Conservation (phyloP, 2,888 invertebrate genomes). For the Drosophila lutescens region DNA sequence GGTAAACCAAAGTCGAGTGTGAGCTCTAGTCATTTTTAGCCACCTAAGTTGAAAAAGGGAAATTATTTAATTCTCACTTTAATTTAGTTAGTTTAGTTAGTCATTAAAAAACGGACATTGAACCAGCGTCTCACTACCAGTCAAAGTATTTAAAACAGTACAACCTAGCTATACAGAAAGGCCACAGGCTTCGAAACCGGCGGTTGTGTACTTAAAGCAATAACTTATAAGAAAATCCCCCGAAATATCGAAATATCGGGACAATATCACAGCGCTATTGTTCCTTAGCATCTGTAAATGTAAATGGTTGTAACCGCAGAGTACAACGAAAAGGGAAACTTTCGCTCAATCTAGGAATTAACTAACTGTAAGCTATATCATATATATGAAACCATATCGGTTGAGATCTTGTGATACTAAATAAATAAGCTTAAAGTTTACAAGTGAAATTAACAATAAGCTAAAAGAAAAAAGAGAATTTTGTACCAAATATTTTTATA, state of each 20-base stretch:
- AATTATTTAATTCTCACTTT: slow-evolving; percentile 7
- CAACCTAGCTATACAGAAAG: slow-evolving; percentile 60
- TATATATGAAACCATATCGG: slow-evolving; percentile 38
- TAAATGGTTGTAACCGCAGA: slow-evolving; percentile 72
- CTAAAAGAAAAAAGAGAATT: slow-evolving; percentile 15
- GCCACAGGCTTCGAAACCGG: slow-evolving; percentile 59
- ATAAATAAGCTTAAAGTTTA: slow-evolving; percentile 77
- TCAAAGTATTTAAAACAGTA: slow-evolving; percentile 77
- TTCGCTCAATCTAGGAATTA: slow-evolving; percentile 70
- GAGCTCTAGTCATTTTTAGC: slow-evolving; percentile 82
- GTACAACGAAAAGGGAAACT: slow-evolving; percentile 80
- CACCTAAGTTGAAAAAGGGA: slow-evolving; percentile 53
- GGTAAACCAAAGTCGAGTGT: slow-evolving; percentile 77
- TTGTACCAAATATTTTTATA: slow-evolving; percentile 63
- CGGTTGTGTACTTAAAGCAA: slow-evolving; percentile 82
- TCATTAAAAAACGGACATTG: slow-evolving; percentile 61
- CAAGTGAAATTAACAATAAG: slow-evolving; percentile 60
- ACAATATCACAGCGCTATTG: slow-evolving; percentile 83
- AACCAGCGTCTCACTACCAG: slow-evolving; percentile 79
- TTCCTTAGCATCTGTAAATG: slow-evolving; percentile 70
- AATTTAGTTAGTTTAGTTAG: slow-evolving; percentile 31
- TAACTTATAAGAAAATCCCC: slow-evolving; percentile 46
- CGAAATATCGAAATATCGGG: slow-evolving; percentile 20
- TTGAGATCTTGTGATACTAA: slow-evolving; percentile 74
- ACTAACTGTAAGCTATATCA: slow-evolving; percentile 34